phyloP scores from a whole-genome alignment of 2,113 vertebrate species.

The Gymnobelideus leadbeateri region DNA sequence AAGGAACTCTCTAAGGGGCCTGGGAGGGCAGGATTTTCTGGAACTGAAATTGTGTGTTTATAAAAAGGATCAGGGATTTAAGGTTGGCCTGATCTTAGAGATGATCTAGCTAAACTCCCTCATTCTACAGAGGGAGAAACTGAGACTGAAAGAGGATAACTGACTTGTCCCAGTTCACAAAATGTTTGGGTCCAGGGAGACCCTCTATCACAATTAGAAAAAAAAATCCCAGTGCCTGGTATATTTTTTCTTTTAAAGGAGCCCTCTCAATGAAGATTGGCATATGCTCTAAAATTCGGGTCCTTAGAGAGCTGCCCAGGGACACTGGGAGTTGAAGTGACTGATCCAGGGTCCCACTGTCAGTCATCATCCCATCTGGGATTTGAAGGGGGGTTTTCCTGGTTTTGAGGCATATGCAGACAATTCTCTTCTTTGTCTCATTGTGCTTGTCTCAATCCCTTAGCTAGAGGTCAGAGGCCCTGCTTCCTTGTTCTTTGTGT shows the following conservation, averaged over 20 bases:
- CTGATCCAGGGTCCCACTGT: background rate
- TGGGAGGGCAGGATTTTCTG: background rate
- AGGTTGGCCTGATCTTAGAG: background rate
- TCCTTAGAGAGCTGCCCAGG: background rate
- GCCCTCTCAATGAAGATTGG: background rate
- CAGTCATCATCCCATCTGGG: background rate
- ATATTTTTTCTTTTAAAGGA: background rate
- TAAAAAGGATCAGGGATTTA: background rate
- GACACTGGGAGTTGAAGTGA: background rate
- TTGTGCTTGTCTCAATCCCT: background rate
- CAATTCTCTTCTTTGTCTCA: background rate
- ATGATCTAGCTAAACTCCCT: background rate
- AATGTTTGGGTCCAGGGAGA: background rate
- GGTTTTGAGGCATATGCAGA: background rate
- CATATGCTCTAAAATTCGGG: background rate
- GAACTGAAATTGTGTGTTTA: background rate
- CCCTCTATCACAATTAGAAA: background rate
- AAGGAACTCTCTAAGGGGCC: background rate
- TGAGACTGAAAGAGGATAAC: background rate
- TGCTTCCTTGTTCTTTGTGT: background rate
- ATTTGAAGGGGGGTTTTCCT: background rate
- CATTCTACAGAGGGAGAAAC: background rate
- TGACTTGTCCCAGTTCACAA: background rate
- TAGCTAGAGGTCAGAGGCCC: background rate
- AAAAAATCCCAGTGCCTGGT: background rate